phyloP scores from a whole-genome alignment of 2,888 invertebrate species.

The Imbricaverruca yamaguchii region DNA sequence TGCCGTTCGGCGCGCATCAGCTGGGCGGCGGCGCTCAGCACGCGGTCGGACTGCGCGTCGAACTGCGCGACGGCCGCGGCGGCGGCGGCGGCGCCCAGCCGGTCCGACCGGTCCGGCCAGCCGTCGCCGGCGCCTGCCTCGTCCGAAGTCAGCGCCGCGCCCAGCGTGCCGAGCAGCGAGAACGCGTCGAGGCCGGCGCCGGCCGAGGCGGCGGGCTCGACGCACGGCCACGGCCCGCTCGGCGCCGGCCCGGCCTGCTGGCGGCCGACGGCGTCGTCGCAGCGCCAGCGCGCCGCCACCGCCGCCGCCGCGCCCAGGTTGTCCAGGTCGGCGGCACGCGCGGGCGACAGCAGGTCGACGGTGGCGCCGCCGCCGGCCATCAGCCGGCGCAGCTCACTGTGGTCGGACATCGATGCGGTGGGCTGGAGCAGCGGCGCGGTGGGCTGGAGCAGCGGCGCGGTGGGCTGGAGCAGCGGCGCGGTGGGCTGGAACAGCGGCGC shows the following conservation, averaged over 20 bases:
- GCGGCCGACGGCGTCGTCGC: neutral
- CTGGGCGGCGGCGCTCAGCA: constrained; percentile 15
- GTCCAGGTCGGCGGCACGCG: neutral
- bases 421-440: too few species aligned
- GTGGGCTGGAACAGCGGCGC: neutral
- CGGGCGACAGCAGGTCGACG: neutral
- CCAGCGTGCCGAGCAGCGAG: neutral
- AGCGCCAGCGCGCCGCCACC: neutral
- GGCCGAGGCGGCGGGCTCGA: neutral
- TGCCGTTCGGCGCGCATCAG: constrained; percentile 3
- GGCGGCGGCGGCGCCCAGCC: too few species aligned
- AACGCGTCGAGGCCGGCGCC: neutral
- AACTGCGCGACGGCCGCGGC: neutral
- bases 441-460: too few species aligned
- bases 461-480: too few species aligned
- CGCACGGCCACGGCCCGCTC: neutral
- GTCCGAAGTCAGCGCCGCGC: neutral
- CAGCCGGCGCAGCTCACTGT: neutral
- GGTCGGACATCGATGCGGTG: neutral
- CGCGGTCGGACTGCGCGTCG: neutral
- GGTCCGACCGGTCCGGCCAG: neutral
- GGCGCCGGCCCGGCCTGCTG: neutral
- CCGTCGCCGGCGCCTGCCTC: neutral
- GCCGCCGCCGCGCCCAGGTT: neutral
- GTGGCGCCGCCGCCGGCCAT: neutral